Base-by-base conservation (phyloP, 2,797 vertebrate species). In the Podarcis siculus region DNA sequence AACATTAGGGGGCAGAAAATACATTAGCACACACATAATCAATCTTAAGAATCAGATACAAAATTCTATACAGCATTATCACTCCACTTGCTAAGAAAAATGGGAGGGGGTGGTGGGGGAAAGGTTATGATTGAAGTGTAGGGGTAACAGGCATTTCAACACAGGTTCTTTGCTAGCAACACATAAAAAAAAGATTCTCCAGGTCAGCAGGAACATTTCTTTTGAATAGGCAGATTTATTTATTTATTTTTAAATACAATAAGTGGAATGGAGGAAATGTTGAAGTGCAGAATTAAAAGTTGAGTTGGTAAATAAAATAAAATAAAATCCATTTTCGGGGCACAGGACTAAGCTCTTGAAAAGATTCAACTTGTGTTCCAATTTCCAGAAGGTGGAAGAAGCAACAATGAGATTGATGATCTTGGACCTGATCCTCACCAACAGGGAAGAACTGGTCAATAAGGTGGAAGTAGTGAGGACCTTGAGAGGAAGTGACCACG, bases 1-100 rank as follows among this genome's bases (percentile, higher is more conserved):
- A 95, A 93, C 90, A 92, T 90, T 82, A 95, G 91, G 93, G 82
- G 92, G 15, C 39, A 94, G 92, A 94, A 96, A 96, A 93, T 84
- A 94, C 90, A 91, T 95, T 90, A 32, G 72, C 82, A 84, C 72
- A 87, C 93, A 90, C 77, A 81, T 55, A 91, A 94, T 94, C 92
- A 89, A 91, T 90, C 91, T 94, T 88, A 91, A 66, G 75, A 93
- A 92, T 84, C 89, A 82, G 78, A 86, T 86, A 55, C 81, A 90
- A 89, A 92, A 95, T 94, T 95, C 93, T 91, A 87, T 73, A 58
- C 21, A 39, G 93, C 42, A 90, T 94, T 92, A 85, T 90, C 90
- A 89, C 77, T 78, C 91, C 87, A 72, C 89, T 90, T 86, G 90
- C 39, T 77, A 84, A 94, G 92, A 88, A 87, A 85, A 93, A 90